These are phyloP conservation scores for Antrozous pallidus DNA, from an alignment of 2,797 vertebrate genomes.

Conservation along the genomic window DNA sequence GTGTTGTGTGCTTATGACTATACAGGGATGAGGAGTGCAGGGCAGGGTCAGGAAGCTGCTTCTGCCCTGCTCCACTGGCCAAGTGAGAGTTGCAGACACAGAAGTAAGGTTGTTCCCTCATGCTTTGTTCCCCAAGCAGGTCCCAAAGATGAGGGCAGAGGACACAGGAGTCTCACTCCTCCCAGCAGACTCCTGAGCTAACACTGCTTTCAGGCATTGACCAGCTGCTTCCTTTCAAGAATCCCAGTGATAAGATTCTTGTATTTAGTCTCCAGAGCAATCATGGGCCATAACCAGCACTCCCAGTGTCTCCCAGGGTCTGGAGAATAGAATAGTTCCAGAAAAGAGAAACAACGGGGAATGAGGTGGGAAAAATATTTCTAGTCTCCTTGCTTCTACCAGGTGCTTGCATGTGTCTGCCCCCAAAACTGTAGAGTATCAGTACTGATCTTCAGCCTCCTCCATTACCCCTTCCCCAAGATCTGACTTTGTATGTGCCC, in stretches of 20 bases:
- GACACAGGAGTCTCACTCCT: too few species aligned
- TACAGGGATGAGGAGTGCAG: neutral
- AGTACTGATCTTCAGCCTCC: neutral
- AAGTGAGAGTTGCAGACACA: neutral
- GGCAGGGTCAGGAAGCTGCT: neutral
- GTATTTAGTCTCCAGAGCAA: neutral
- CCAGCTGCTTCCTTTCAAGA: neutral
- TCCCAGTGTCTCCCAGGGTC: neutral
- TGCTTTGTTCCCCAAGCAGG: neutral
- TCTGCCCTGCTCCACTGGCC: neutral
- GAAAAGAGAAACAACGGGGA: neutral
- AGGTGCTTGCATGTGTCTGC: neutral
- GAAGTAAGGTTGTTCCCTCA: neutral
- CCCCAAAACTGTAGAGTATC: neutral
- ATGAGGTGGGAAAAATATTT: neutral
- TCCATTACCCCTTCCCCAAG: neutral
- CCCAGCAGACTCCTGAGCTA: neutral
- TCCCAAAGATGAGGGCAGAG: neutral
- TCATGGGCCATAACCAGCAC: neutral
- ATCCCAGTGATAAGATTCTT: neutral
- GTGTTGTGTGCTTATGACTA: neutral
- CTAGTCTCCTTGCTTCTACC: neutral
- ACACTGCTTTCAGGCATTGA: rapidly evolving
- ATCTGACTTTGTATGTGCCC: neutral
- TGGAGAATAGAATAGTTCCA: neutral